Evolutionary conservation across 1,140 invertebrate genomes (phyloP).

Genomic region (Dendrolimus kikuchii): DNA sequence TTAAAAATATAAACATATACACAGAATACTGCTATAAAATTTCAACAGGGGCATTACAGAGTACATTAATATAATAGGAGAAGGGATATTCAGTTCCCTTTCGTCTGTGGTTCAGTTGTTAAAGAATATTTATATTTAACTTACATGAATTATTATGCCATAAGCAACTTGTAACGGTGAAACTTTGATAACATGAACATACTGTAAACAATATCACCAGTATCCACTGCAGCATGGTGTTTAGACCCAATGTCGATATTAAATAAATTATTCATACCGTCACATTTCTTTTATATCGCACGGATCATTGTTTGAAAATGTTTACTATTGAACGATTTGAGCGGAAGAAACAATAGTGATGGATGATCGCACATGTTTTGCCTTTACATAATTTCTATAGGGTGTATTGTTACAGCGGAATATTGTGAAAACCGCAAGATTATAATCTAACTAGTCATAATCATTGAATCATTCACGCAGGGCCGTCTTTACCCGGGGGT

Average conservation of each 20-base stretch:
- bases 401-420: too few species aligned
- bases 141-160: conserved; percentile 38
- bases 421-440: too few species aligned
- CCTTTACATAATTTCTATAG: too few species aligned
- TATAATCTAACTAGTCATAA: too few species aligned
- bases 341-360: conserved; percentile 3
- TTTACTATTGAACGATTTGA: neutral
- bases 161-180: conserved; percentile 17
- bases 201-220: conserved; percentile 13
- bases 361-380: neutral
- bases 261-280: neutral
- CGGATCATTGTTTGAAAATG: neutral
- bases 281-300: neutral
- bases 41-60: too few species aligned
- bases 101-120: too few species aligned
- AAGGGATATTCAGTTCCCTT: too few species aligned
- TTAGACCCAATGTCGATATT: neutral
- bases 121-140: conserved; percentile 3
- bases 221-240: conserved; percentile 14
- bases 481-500: too few species aligned
- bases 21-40: too few species aligned
- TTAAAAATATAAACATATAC: too few species aligned
- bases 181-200: conserved; percentile 14
- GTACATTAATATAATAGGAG: too few species aligned
- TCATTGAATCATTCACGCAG: too few species aligned